Evolutionary conservation across 2,888 invertebrate species (phyloP), one percentile per base, ranked within the genome.

Genomic region (Dastarcus helophoroides): DNA sequence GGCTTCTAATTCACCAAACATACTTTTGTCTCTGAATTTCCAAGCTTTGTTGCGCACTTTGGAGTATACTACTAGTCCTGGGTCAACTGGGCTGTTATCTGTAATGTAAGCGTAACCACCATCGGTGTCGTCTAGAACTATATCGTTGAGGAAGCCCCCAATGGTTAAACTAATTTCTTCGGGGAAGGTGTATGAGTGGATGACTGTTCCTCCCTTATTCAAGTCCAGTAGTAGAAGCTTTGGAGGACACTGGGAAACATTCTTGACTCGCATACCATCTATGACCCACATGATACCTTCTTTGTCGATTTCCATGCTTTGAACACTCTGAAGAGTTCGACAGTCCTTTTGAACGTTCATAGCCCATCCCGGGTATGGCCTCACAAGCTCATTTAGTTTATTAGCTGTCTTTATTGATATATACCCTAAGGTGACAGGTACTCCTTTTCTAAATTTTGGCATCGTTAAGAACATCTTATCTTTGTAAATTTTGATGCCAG

Each of bases 271-370:
- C 0, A 79, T 78, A 28, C 76, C 75, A 42, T 79, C 80, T 24
- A 78, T 60, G 6, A 72, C 67, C 70, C 76, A 79, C 74, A 83
- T 73, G 3, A 78, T 58, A 4, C 80, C 79, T 33, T 68, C 66
- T 2, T 68, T 68, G 54, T 82, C 82, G 32, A 82, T 74, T 52
- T 82, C 81, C 53, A 81, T 66, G 40, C 75, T 74, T 51, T 79
- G 78, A n/a, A 82, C 77, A 46, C 73, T 77, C 52, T 82, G 82
- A 28, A 83, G 62, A 3, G 75, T 71, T 3, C 58, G 54, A 55
- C 82, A 82, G 47, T 42, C 36, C 17, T 75, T 66, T 14, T 28
- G 22, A 15, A 26, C 26, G 11, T 32, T 32, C 13, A 39, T 29
- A 2, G 19, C 64, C 80, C 80, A 81, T 44, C 64, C 73, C 36